Evolutionary conservation across 2,888 invertebrate genomes (phyloP).

Genomic region (Drosophila incognita): DNA sequence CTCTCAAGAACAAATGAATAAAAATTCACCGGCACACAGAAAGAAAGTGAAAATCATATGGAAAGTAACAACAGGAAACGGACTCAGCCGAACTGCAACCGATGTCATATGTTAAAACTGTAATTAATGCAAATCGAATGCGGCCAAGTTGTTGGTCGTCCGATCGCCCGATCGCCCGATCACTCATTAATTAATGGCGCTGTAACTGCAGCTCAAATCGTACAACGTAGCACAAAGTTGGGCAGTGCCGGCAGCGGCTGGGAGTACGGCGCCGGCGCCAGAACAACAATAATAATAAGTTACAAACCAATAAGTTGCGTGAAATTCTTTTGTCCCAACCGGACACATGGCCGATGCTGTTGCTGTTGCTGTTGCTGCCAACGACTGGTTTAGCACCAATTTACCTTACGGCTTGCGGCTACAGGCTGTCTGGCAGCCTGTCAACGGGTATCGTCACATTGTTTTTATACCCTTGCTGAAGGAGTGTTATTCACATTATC

Average conservation of each 20-base stretch:
- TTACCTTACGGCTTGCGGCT: constrained; percentile 30
- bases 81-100: constrained; percentile 49
- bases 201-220: constrained; percentile 63
- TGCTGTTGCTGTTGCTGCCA: constrained; percentile 2
- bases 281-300: constrained; percentile 40
- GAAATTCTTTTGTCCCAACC: constrained; percentile 73
- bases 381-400: constrained; percentile 62
- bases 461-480: constrained; percentile 1
- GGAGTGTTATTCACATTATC: background rate
- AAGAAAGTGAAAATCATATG: constrained; percentile 62
- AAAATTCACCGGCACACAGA: constrained; percentile 49
- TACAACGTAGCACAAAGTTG: constrained; percentile 66
- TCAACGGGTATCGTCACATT: constrained; percentile 26
- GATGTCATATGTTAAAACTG: constrained; percentile 39
- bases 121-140: constrained; percentile 74
- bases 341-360: constrained; percentile 52
- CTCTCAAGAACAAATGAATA: constrained; percentile 57
- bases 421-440: constrained; percentile 43
- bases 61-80: constrained; percentile 70
- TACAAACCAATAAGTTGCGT: constrained; percentile 47
- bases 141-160: constrained; percentile 51
- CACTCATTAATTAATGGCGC: constrained; percentile 68
- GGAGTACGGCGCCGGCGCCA: background rate
- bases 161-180: constrained; percentile 25
- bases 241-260: constrained; percentile 14